Base-by-base conservation (phyloP, 2,888 invertebrate genomes). In the Alentia gelatinosa region DNA sequence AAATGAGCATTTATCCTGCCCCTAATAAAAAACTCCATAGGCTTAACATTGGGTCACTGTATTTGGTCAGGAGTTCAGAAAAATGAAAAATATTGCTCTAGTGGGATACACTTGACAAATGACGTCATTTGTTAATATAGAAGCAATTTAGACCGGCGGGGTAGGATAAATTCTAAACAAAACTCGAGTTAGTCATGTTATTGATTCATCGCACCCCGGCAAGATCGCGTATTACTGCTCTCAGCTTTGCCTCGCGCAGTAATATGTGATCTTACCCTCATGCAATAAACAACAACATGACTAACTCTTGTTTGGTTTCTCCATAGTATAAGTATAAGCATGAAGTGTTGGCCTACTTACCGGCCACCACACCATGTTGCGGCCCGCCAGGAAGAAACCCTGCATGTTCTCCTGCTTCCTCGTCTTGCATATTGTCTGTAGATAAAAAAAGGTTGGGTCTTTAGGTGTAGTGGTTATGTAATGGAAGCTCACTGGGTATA, bases 301-400 rank as follows among this genome's bases (percentile, higher is more conserved):
- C 47, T 42, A 42, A 42, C 9, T 12, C 9, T 12, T 42, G 47
- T 12, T 42, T 15, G 15, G 47, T 15, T 42, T 12, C 7, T 7
- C 9, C 9, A 42, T 15, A 42, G 47, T 7, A 42, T 7, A 42
- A 42, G 15, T 15, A 42, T 42, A 42, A 7, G 47, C 7, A 42
- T n/a, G n/a, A 42, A 12, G 47, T 12, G 56, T 56, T 9, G 19
- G 3, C 1, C 23, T 33, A 91, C 92, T 91, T 91, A 92, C 92
- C 79, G 92, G 92, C 92, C 91, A 92, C 92, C 92, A 92, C 9
- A 79, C 37, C 91, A 92, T 92, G 7, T 74, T 79, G 19, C 92
- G 42, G n/a, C 91, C 91, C 4, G 92, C 92, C 42, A 92, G 90
- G 83, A 92, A 92, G 47, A 90, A 92, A 26, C 90, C 89, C 19